A percentile compares a stretch with the other conserved stretches of the same genome.
phyloP scores from a whole-genome alignment of 92 coral and sea anemone genomes.

The Heliopora coerulea region DNA sequence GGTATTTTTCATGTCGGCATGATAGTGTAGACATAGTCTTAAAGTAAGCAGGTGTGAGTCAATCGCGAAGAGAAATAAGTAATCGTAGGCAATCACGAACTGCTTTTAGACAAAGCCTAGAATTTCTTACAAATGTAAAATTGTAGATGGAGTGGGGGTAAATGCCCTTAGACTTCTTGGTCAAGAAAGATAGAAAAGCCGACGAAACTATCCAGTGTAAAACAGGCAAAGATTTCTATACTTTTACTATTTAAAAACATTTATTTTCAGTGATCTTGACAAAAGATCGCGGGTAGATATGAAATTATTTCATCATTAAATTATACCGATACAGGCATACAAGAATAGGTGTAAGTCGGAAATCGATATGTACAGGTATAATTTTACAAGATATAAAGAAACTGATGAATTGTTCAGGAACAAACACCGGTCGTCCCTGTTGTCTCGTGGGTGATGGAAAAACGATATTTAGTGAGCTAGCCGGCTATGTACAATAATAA shows the following conservation, averaged over 20 bases:
- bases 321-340: not conserved
- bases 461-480: not conserved
- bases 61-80: no score
- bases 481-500: slow-evolving; percentile 12
- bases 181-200: no score
- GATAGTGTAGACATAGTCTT: no score
- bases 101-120: no score
- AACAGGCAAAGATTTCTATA: not conserved
- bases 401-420: not conserved
- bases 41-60: no score
- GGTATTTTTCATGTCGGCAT: no score
- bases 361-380: not conserved
- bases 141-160: no score
- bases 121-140: no score
- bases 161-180: no score
- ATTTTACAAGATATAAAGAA: slow-evolving; percentile 4
- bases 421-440: not conserved
- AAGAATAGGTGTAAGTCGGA: slow-evolving; percentile 2
- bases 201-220: no score
- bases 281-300: not conserved
- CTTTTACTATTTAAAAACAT: not conserved
- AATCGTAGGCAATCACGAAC: no score
- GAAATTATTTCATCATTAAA: not conserved
- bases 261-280: not conserved
- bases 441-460: not conserved